Evolutionary conservation across 2,888 invertebrate species (phyloP).

Genomic region (Lithophane semibrunnea): DNA sequence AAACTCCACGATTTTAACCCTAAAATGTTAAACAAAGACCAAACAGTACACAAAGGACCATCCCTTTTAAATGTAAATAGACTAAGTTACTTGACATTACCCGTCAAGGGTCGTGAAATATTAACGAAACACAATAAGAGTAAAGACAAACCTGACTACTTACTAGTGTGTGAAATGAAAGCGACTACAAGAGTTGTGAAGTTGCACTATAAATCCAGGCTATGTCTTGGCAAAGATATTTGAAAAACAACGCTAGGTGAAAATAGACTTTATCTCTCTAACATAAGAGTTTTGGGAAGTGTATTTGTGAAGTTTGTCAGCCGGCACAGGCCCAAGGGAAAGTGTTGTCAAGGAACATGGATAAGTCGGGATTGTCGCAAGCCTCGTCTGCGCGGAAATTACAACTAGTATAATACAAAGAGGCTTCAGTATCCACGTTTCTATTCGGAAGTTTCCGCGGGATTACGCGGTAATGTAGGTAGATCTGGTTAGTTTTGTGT

Average conservation of each 20-base stretch:
- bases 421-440: conserved; percentile 75
- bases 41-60: conserved; percentile 61
- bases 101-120: conserved; percentile 62
- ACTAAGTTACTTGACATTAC: conserved; percentile 65
- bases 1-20: conserved; percentile 38
- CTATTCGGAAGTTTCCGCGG: conserved; percentile 72
- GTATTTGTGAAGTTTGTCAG: conserved; percentile 67
- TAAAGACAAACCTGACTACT: conserved; percentile 76
- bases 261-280: conserved; percentile 53
- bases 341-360: conserved; percentile 89
- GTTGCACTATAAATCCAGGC: conserved; percentile 84
- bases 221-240: conserved; percentile 67
- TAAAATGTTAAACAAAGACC: conserved; percentile 56
- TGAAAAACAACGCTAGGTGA: no score
- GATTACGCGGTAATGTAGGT: conserved; percentile 62
- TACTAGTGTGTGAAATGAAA: conserved; percentile 85
- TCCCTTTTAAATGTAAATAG: conserved; percentile 65
- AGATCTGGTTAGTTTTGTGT: conserved; percentile 61
- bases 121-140: conserved; percentile 72
- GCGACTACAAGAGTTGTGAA: conserved; percentile 86
- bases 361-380: conserved; percentile 88
- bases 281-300: conserved; percentile 61
- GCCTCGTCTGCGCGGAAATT: conserved; percentile 85
- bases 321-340: conserved; percentile 81
- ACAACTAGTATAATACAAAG: conserved; percentile 84